phyloP scores from a whole-genome alignment of 2,888 invertebrate genomes.

The Troides oblongomaculatus region DNA sequence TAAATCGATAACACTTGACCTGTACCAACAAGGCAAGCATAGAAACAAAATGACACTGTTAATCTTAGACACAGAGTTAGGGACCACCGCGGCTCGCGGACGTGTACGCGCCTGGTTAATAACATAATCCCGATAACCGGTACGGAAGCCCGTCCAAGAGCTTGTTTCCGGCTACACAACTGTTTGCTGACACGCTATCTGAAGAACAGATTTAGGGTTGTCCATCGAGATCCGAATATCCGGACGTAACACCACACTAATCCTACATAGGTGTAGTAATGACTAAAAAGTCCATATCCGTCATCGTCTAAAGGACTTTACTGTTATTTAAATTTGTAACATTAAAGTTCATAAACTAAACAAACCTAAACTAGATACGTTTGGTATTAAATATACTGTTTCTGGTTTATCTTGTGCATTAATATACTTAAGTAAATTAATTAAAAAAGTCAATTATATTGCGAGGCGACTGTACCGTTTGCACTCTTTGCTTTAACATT shows the following conservation, averaged over 20 bases:
- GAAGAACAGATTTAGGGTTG: conserved; percentile 22
- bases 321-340: no score
- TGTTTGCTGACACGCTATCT: conserved; percentile 34
- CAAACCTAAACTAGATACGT: no score
- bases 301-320: conserved; percentile 9
- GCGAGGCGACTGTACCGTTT: no score
- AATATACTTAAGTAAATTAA: no score
- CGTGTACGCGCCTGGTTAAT: conserved; percentile 57
- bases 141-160: conserved; percentile 59
- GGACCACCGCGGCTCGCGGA: conserved; percentile 55
- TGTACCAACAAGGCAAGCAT: conserved; percentile 12
- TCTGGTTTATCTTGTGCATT: no score
- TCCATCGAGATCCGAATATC: conserved; percentile 26
- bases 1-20: conserved; percentile 25
- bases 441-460: no score
- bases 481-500: no score
- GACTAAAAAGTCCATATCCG: conserved; percentile 13
- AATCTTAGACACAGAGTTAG: conserved; percentile 20
- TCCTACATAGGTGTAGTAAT: conserved; percentile 9
- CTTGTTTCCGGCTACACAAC: conserved; percentile 50
- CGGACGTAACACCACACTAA: conserved; percentile 17
- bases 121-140: conserved; percentile 65
- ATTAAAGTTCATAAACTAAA: no score
- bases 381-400: no score
- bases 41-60: conserved; percentile 17